A percentile compares a stretch with the other conserved stretches of the same genome.
phyloP scores from a whole-genome alignment of 30 jellyfish, hydroid and myxozoan genomes.

The Catostylus mosaicus region DNA sequence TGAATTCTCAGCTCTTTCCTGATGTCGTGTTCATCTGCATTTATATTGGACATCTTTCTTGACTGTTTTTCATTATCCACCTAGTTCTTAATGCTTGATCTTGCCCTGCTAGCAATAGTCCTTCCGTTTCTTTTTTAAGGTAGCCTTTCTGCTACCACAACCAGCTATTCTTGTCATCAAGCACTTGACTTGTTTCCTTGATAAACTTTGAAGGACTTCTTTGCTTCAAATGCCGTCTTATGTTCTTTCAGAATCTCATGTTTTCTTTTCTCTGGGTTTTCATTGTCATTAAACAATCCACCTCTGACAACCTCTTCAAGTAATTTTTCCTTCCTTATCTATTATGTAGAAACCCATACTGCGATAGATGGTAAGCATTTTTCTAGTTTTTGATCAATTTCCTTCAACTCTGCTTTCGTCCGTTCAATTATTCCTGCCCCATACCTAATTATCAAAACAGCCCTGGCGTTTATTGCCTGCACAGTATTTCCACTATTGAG shows the following conservation, averaged over 20 bases:
- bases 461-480: conserved; percentile 29
- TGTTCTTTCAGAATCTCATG: background rate
- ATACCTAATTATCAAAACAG: background rate
- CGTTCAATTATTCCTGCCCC: conserved; percentile 11
- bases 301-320: background rate
- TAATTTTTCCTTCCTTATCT: background rate
- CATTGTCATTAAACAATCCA: background rate
- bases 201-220: background rate
- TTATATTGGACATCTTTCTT: background rate
- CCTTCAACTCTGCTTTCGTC: background rate
- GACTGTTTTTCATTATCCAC: background rate
- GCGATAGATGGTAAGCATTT: background rate
- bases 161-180: background rate
- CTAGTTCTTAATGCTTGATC: background rate
- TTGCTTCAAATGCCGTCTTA: background rate
- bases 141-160: too few relatives aligned
- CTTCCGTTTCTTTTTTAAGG: background rate
- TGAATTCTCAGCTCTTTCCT: too few relatives aligned
- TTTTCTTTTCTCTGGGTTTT: background rate
- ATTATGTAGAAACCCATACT: background rate
- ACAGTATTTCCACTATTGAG: conserved; percentile 16
- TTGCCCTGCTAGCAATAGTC: background rate
- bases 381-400: conserved; percentile 17
- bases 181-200: background rate
- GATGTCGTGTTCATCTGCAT: too few relatives aligned